Base-by-base conservation (phyloP, 2,113 vertebrate species). In the Ammodytes marinus region DNA sequence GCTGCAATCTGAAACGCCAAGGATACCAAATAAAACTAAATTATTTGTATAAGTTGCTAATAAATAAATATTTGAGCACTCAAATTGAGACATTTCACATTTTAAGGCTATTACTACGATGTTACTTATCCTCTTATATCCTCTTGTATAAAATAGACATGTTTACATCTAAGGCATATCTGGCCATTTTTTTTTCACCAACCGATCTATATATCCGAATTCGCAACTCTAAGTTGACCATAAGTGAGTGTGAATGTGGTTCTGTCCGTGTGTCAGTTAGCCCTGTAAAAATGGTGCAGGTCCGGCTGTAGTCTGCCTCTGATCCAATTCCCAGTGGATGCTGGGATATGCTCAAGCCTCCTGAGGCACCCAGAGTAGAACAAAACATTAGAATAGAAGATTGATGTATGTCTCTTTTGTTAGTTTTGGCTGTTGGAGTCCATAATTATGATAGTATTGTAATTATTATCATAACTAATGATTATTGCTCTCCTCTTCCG, bases 221-320 rank as follows among this genome's bases (percentile, higher is more conserved):
- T 67, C 19, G 27, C 15, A n/a, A 19, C 13, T 59, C 59, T 53
- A 37, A 74, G 57, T 40, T 57, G 42, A 49, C 42, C 53, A 67
- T 66, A n/a, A 69, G 43, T 55, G 10, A 35, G 46, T 53, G 76
- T 49, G 68, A 27, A 40, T 71, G 50, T 64, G 27, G 3, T 42
- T 70, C 9, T 40, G 27, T 64, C 59, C 42, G 1, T 70, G 19
- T 63, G 40, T 66, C 27, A 27, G 43, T 52, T 52, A 52, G 35
- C n/a, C 12, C 6, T 57, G 43, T 12, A 27, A 43, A 45, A 19
- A 42, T 58, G 42, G 60, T 49, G 55, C 27, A 27, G n/a, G 37
- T 73, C 69, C 43, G 53, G n/a, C 8, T 58, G 46, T 50, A 80
- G 61, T 43, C 17, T 40, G 59, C 37, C 52, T 72, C 3, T 58